Evolutionary conservation across 2,113 vertebrate genomes (phyloP).

Genomic region (Thryonomys swinderianus): DNA sequence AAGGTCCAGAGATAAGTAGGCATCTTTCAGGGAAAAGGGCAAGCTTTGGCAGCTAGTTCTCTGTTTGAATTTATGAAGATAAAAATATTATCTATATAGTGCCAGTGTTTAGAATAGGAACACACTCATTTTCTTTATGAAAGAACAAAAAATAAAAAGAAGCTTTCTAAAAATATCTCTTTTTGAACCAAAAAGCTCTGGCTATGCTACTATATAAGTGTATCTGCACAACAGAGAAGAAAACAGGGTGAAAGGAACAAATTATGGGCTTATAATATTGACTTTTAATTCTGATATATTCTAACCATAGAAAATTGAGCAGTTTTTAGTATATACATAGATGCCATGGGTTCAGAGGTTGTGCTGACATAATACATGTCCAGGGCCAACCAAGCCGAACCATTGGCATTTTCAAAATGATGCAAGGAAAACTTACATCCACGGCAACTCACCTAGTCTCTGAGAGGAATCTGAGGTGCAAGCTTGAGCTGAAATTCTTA

Average conservation of each 20-base stretch:
- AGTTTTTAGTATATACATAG: background rate
- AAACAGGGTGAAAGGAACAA: background rate
- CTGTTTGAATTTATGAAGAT: background rate
- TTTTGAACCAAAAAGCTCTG: background rate
- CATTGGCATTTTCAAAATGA: background rate
- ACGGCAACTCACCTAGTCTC: background rate
- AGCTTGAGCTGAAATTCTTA: background rate
- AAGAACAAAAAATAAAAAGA: background rate
- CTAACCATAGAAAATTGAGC: background rate
- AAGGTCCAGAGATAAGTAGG: background rate
- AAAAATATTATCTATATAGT: background rate
- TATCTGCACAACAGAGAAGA: background rate
- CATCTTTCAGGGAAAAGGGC: background rate
- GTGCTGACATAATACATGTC: background rate
- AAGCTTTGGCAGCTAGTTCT: background rate
- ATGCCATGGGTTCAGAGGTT: background rate
- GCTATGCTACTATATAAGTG: background rate
- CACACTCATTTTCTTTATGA: background rate
- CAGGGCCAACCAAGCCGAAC: background rate
- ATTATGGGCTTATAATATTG: background rate
- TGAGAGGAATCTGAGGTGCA: background rate
- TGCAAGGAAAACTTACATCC: background rate
- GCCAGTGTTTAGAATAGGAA: background rate
- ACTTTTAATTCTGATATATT: conserved; percentile 1
- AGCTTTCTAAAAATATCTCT: background rate